Evolutionary conservation across 2,888 invertebrate species (phyloP).

Genomic region (Adelognathus sp.): DNA sequence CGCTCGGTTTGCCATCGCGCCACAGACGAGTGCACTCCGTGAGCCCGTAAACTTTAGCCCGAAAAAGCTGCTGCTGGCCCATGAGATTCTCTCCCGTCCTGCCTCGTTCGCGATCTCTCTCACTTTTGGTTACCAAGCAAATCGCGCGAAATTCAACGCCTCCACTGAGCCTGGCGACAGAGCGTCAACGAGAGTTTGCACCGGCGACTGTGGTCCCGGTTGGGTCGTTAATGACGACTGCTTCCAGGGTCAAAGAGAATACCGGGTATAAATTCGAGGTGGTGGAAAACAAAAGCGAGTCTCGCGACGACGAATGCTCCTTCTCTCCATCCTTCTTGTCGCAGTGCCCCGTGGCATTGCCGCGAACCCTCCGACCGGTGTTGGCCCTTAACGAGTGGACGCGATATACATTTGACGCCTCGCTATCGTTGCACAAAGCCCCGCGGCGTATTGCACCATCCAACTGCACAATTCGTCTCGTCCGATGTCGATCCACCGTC

Average conservation of each 20-base stretch:
- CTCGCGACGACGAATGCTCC: conserved; percentile 8
- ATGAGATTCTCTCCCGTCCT: conserved; percentile 23
- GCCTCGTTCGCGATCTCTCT: not conserved
- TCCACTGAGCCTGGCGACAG: conserved; percentile 8
- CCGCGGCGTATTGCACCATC: not conserved
- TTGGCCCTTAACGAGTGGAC: conserved; percentile 24
- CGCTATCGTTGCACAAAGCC: conserved; percentile 7
- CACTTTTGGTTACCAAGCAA: conserved; percentile 7
- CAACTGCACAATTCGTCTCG: not conserved
- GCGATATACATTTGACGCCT: conserved; percentile 34
- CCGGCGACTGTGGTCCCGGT: conserved; percentile 36
- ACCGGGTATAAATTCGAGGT: conserved; percentile 63
- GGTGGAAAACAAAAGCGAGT: conserved; percentile 51
- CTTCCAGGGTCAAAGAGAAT: conserved; percentile 70
- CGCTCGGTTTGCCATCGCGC: not conserved
- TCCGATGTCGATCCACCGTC: not conserved
- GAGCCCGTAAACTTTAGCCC: conserved; percentile 19
- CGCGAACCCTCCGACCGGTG: not conserved
- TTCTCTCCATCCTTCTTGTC: conserved; percentile 1
- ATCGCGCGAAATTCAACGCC: conserved; percentile 45
- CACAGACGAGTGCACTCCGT: not conserved
- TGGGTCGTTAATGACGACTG: conserved; percentile 69
- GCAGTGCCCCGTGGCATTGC: conserved; percentile 28
- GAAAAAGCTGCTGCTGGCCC: conserved; percentile 20
- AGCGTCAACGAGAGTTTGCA: not conserved